phyloP scores from a whole-genome alignment of 2,888 invertebrate genomes.

The Cacoxenus indagator region DNA sequence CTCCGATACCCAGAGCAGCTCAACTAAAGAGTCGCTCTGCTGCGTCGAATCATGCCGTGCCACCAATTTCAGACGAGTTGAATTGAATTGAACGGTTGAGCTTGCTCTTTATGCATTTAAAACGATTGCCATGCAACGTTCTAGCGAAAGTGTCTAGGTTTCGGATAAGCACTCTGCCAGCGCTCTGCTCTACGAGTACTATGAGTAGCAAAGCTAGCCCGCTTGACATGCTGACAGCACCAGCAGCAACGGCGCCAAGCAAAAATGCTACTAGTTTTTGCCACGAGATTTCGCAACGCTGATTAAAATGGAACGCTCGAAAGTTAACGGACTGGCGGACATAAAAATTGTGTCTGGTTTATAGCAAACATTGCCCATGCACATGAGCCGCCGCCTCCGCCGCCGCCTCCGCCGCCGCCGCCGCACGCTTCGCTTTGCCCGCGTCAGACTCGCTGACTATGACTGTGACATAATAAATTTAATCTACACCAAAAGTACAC shows the following conservation, averaged over 20 bases:
- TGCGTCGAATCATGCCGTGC: neutral
- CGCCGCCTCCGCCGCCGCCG: neutral
- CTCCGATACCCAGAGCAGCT: no score
- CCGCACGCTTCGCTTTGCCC: neutral
- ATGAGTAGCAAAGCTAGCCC: neutral
- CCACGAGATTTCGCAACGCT: constrained; percentile 16
- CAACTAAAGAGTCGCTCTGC: no score
- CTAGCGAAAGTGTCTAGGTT: neutral
- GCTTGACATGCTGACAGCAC: neutral
- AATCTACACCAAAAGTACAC: constrained; percentile 22
- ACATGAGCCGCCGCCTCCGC: neutral
- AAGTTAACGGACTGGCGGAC: neutral
- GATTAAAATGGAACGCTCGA: constrained; percentile 10
- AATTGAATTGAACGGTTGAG: no score
- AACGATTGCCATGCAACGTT: neutral
- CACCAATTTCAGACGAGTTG: no score
- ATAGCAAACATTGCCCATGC: neutral
- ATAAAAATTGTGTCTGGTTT: constrained; percentile 19
- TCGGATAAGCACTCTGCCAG: no score
- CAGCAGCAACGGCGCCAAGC: neutral
- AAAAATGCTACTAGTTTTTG: neutral
- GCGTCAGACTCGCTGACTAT: constrained; percentile 14
- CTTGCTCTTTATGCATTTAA: neutral
- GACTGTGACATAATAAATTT: constrained; percentile 33
- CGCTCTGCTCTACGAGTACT: no score